Evolutionary conservation across 2,797 vertebrate genomes (phyloP).

Genomic region (Rhabdophis nuchalis): DNA sequence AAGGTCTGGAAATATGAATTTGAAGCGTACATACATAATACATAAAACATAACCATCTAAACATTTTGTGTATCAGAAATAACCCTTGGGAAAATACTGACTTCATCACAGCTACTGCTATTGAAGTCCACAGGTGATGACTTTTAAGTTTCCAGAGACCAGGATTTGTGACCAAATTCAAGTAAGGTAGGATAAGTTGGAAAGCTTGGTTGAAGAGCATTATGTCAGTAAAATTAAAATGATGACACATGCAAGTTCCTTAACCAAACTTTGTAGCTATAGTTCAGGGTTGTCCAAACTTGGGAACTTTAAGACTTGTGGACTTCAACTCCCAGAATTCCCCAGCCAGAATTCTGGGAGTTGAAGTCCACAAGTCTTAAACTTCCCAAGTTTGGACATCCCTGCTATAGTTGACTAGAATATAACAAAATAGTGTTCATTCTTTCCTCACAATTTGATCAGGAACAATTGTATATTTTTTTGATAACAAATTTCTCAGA

Average conservation of each 20-base stretch:
- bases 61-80: background rate
- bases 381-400: too few relatives aligned
- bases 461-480: background rate
- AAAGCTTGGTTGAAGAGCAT: background rate
- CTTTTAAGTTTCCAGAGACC: background rate
- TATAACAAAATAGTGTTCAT: background rate
- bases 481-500: background rate
- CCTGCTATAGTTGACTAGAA: background rate
- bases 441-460: background rate
- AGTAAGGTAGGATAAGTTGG: background rate
- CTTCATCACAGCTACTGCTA: background rate
- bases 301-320: too few relatives aligned
- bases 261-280: background rate
- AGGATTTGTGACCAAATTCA: background rate
- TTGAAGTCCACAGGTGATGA: background rate
- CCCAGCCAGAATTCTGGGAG: too few relatives aligned
- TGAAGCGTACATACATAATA: background rate
- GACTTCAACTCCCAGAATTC: too few relatives aligned
- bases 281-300: too few relatives aligned
- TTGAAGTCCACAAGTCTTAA: too few relatives aligned
- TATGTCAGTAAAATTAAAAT: background rate
- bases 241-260: background rate
- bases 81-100: background rate
- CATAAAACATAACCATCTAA: background rate
- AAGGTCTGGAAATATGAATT: background rate